Base-by-base conservation (phyloP, 2,888 invertebrate genomes). In the Drosophila colorata region DNA sequence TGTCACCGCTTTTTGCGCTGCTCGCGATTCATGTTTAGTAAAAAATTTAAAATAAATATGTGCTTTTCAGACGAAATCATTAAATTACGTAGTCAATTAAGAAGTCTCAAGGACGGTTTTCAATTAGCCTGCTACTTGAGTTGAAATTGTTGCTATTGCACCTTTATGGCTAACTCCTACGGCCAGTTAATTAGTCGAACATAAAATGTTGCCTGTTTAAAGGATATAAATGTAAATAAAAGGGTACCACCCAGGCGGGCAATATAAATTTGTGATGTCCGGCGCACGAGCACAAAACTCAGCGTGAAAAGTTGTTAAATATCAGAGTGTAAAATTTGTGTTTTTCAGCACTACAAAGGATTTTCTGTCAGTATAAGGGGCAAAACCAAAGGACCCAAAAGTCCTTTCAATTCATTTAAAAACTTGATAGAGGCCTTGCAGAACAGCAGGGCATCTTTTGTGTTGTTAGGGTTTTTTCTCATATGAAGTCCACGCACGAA, bases 321-420 rank as follows among this genome's bases (percentile, higher is more conserved):
- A 20, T 6, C 13, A 49, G 49, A 20, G 25, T 31, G 35, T 40
- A 31, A 38, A 63, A 58, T 40, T 8, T 56, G 25, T 28, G 8
- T 23, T 25, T 46, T 25, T 38, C 4, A 11, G 18, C 49, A 8
- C 13, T 18, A 14, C 16, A 35, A 35, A 28, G 44, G 31, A 18
- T 20, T 35, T 38, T 8, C 16, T 9, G 23, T 3, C 18, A 13
- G 18, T 60, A 47, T 40, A 48, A 51, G 31, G 7, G n/a, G 14
- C 51, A 2, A 33, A 0, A 4, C n/a, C 23, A 11, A 33, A 31
- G 33, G 40, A 18, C 23, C 28, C 46, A 33, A 49, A 47, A 56
- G 67, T 48, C 57, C 31, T 44, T 68, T 64, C 68, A 69, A 69
- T 70, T 78, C 69, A 80, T 70, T 69, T 76, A 57, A 49, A 37